Evolutionary conservation across 2,888 invertebrate species (phyloP), one percentile per base, ranked within the genome.

Genomic region (Pristionchus exspectatus): DNA sequence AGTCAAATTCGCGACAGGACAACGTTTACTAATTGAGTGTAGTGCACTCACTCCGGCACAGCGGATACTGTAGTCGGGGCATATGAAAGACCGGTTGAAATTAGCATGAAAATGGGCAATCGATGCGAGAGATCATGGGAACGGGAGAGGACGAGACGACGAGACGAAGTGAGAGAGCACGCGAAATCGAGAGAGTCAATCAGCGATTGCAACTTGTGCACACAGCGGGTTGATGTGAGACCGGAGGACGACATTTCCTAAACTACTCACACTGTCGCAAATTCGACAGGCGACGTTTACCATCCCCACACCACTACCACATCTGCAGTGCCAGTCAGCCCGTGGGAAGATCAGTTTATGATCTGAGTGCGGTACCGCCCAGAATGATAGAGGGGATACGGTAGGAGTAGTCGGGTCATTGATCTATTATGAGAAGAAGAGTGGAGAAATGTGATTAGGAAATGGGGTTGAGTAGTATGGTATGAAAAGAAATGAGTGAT

Each of bases 1-100:
- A 81, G 81, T 54, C 50, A 27, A 81, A 50, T n/a, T n/a, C 27
- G 38, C 81, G n/a, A 54, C 54, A 81, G 81, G 50, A 81, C 81
- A 54, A 50, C 81, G 38, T 24, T 81, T 81, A 81, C 81, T 81
- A 81, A 81, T 81, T 81, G 81, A 81, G 81, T 81, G 81, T 81
- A 81, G 50, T 81, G 81, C 81, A 81, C 81, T 81, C 50, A 21
- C 81, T 16, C 44, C 3, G 44, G 1, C 77, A 14, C 81, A 81
- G 81, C 81, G 81, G 81, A 81, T 81, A 81, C 81, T 81, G 81
- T 81, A 81, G 50, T 81, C 50, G 81, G 81, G 81, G 85, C 85
- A 66, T 63, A 85, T 66, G 85, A 85, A 66, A 85, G 85, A 85
- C 59, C 63, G 85, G 85, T 63, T 33, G 85, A 85, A 85, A 66